These are phyloP conservation scores for Drosophila picticornis DNA, from an alignment of 2,888 invertebrate species.

Conservation along the genomic window DNA sequence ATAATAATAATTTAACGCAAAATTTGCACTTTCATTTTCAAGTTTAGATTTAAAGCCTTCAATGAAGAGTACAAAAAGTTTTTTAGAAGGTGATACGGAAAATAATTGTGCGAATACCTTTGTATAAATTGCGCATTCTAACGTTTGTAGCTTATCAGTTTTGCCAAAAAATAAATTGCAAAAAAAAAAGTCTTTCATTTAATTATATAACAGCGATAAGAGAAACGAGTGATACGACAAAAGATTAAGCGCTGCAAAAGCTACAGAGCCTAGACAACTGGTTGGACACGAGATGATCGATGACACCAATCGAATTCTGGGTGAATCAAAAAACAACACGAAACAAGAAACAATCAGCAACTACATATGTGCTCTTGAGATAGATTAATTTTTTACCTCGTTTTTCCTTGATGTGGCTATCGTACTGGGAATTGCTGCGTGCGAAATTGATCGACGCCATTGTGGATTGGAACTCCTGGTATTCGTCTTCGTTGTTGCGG, in stretches of 20 bases:
- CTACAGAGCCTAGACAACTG: not conserved
- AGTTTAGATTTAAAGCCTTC: not conserved
- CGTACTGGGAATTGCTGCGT: conserved; percentile 93
- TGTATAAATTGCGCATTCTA: not conserved
- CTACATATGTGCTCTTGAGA: not conserved
- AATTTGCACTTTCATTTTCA: not conserved
- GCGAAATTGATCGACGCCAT: conserved; percentile 90
- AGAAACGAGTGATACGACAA: conserved; percentile 18
- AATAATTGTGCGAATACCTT: not conserved
- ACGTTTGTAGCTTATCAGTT: conserved; percentile 29
- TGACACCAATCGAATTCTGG: conserved; percentile 5
- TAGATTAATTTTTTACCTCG: conserved; percentile 87
- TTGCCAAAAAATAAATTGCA: conserved; percentile 25
- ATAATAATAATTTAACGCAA: not conserved
- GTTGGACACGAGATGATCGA: conserved; percentile 37
- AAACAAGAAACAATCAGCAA: not conserved
- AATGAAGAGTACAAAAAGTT: not conserved
- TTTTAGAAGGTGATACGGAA: conserved; percentile 1
- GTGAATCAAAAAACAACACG: not conserved
- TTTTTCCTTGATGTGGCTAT: conserved; percentile 93
- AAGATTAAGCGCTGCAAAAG: conserved; percentile 16
- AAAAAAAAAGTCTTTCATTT: conserved; percentile 33
- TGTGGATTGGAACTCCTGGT: conserved; percentile 87
- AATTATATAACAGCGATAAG: conserved; percentile 51
- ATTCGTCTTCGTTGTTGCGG: conserved; percentile 74